Evolutionary conservation across 1,140 invertebrate species (phyloP).

Genomic region (Achatina immaculata): DNA sequence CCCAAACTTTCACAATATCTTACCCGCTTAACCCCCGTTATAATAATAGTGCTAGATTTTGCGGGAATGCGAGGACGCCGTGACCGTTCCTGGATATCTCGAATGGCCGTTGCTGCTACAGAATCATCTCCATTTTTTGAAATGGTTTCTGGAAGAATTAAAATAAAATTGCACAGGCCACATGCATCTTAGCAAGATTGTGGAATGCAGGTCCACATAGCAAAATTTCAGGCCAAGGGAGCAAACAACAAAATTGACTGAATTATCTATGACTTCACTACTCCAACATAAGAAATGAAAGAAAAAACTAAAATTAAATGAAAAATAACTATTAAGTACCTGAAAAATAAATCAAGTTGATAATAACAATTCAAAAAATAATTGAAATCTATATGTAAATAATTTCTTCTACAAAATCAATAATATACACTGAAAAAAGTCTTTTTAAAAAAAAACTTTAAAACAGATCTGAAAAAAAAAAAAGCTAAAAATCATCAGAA

Average conservation of each 20-base stretch:
- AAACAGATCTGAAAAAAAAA: too few species aligned
- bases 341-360: too few species aligned
- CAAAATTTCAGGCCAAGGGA: not conserved
- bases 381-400: too few species aligned
- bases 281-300: too few species aligned
- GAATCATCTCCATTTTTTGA: conserved; percentile 63
- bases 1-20: conserved; percentile 35
- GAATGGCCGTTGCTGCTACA: conserved; percentile 61
- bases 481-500: too few species aligned
- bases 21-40: conserved; percentile 67
- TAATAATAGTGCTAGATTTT: conserved; percentile 65
- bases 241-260: not conserved
- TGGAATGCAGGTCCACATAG: not conserved
- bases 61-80: conserved; percentile 53
- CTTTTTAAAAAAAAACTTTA: too few species aligned
- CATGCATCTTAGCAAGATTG: conserved; percentile 24
- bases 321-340: too few species aligned
- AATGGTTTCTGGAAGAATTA: conserved; percentile 62
- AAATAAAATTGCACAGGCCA: conserved; percentile 35
- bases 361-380: too few species aligned
- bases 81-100: conserved; percentile 55
- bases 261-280: not conserved
- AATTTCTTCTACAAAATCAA: too few species aligned
- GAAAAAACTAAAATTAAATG: too few species aligned
- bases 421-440: too few species aligned